These are phyloP conservation scores for Ommatoiulus sabulosus DNA, from an alignment of 2,888 invertebrate species.

Conservation along the genomic window DNA sequence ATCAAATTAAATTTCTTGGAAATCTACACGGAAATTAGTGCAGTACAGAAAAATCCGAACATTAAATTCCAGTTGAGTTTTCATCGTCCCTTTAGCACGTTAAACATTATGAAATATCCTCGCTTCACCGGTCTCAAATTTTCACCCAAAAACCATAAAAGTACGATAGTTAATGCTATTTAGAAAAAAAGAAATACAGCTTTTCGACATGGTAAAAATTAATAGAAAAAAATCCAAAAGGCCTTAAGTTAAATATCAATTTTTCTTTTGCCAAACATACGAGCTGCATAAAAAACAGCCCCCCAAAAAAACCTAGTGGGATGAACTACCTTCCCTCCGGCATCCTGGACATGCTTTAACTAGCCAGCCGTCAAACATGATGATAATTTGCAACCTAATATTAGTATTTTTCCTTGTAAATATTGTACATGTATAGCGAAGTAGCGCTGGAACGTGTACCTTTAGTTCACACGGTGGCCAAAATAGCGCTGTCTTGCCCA, in stretches of 20 bases:
- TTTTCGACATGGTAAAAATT: no score
- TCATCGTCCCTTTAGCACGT: no score
- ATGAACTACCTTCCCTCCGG: constrained; percentile 16
- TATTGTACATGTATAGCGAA: not conserved
- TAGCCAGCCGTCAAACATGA: not conserved
- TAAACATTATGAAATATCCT: no score
- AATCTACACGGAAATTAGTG: no score
- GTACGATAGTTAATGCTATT: no score
- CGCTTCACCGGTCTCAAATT: no score
- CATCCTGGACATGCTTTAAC: not conserved
- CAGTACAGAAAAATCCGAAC: no score
- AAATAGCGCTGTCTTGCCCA: not conserved
- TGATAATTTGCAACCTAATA: constrained; percentile 26
- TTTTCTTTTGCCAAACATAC: not conserved
- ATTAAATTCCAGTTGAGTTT: no score
- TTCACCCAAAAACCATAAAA: no score
- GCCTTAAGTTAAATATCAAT: not conserved
- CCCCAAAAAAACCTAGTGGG: not conserved
- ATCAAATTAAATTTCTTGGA: no score
- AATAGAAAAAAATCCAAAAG: no score
- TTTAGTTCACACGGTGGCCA: constrained; percentile 13
- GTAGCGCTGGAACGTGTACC: not conserved
- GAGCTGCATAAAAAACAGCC: not conserved
- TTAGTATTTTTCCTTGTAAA: constrained; percentile 39
- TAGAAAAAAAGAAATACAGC: no score